Evolutionary conservation across 2,113 vertebrate genomes (phyloP).

Genomic region (Phalacrocorax brasilianus): DNA sequence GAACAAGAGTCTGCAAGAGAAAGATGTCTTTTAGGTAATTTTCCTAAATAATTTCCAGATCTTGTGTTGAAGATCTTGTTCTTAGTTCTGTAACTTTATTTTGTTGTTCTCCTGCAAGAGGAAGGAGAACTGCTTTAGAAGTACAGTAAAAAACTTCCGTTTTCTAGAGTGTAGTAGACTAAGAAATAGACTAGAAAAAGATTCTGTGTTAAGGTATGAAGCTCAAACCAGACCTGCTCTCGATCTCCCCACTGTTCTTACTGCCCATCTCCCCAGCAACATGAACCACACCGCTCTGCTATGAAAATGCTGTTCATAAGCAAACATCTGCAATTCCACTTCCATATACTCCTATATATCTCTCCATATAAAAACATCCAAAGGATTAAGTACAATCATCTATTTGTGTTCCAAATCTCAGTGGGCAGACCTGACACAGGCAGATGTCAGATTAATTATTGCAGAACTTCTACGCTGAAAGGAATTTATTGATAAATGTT

Average conservation of each 20-base stretch:
- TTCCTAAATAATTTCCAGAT: not conserved
- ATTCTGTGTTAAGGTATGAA: not conserved
- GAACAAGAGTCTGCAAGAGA: not conserved
- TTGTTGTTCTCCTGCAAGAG: slow-evolving; percentile 13
- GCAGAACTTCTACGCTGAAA: slow-evolving; percentile 17
- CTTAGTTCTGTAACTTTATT: slow-evolving; percentile 55
- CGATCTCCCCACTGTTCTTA: not conserved
- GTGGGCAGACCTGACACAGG: slow-evolving; percentile 17
- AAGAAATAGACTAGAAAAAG: not conserved
- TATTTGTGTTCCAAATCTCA: not conserved
- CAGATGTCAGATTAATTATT: slow-evolving; percentile 46
- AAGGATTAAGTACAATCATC: not conserved
- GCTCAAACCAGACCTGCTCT: not conserved
- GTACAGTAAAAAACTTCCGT: not conserved
- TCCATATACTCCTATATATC: not conserved
- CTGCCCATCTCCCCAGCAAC: not conserved
- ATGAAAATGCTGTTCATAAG: not conserved
- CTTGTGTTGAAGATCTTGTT: not conserved
- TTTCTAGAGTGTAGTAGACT: not conserved
- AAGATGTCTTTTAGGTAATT: not conserved
- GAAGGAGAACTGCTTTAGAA: not conserved
- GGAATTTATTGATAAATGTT: not conserved
- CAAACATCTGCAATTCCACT: slow-evolving; percentile 32
- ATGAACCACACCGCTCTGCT: not conserved
- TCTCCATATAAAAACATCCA: not conserved